phyloP scores from a whole-genome alignment of 53 echinoderm and acorn worm species.

The Holothuria scabra region DNA sequence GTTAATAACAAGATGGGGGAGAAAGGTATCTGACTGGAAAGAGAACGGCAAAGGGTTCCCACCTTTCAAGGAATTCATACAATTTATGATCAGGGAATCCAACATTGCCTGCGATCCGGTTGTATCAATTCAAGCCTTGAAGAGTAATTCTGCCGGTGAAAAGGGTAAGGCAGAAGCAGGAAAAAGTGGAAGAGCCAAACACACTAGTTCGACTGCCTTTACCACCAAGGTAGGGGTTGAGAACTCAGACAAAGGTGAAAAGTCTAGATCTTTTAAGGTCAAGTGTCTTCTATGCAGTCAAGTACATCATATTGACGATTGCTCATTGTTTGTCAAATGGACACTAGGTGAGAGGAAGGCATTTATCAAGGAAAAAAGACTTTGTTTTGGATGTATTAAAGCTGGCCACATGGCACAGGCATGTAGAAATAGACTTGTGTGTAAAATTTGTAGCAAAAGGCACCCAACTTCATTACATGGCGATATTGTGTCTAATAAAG shows the following conservation, averaged over 20 bases:
- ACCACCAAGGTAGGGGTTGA: background rate
- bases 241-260: background rate
- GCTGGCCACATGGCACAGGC: background rate
- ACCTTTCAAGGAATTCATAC: background rate
- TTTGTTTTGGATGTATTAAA: background rate
- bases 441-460: constrained; percentile 50
- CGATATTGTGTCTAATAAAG: background rate
- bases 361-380: background rate
- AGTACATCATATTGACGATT: background rate
- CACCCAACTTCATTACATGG: constrained; percentile 61
- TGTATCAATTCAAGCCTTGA: background rate
- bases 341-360: background rate
- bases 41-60: constrained; percentile 14
- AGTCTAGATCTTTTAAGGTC: background rate
- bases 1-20: constrained; percentile 16
- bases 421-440: constrained; percentile 38
- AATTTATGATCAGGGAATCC: background rate
- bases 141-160: background rate
- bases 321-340: background rate
- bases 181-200: background rate
- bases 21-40: background rate
- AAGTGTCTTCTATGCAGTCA: constrained; percentile 5
- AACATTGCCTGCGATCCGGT: constrained; percentile 23
- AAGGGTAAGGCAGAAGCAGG: background rate
- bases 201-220: background rate